Percentiles rank a stretch among this genome's conserved stretches.
These are phyloP conservation scores for Fistularia tabacaria DNA, from an alignment of 2,797 vertebrate genomes.

Conservation along the genomic window DNA sequence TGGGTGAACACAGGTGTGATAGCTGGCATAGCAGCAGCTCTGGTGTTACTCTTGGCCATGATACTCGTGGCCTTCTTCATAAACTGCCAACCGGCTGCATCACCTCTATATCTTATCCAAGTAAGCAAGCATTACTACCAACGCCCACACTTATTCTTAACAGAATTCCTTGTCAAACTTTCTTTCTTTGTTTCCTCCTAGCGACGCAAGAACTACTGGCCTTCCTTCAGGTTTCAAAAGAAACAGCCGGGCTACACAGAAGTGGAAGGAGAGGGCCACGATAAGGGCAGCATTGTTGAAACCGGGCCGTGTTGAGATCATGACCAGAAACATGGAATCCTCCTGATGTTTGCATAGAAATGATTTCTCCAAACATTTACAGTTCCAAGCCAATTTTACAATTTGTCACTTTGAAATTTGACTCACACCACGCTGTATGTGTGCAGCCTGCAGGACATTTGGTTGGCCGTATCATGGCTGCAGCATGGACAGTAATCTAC, in stretches of 20 bases:
- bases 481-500: too few relatives aligned
- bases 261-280: constrained; percentile 78
- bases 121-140: constrained; percentile 39
- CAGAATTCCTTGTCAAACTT: not conserved
- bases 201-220: constrained; percentile 80
- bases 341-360: constrained; percentile 7
- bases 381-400: not conserved
- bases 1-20: constrained; percentile 78
- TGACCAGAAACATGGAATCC: not conserved
- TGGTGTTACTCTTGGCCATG: constrained; percentile 79
- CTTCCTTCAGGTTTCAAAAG: constrained; percentile 84
- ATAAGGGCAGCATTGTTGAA: constrained; percentile 83
- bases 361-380: constrained; percentile 12
- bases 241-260: constrained; percentile 78
- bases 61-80: constrained; percentile 84
- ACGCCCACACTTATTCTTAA: not conserved
- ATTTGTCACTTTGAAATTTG: not conserved
- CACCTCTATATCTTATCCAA: constrained; percentile 78
- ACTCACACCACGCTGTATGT: too few relatives aligned
- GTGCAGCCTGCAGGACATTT: too few relatives aligned
- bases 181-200: constrained; percentile 43
- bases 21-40: constrained; percentile 80
- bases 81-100: constrained; percentile 76
- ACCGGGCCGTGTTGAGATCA: constrained; percentile 76
- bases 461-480: too few relatives aligned